Evolutionary conservation across 2,797 vertebrate genomes (phyloP).

Genomic region (Nyctalus aviator): DNA sequence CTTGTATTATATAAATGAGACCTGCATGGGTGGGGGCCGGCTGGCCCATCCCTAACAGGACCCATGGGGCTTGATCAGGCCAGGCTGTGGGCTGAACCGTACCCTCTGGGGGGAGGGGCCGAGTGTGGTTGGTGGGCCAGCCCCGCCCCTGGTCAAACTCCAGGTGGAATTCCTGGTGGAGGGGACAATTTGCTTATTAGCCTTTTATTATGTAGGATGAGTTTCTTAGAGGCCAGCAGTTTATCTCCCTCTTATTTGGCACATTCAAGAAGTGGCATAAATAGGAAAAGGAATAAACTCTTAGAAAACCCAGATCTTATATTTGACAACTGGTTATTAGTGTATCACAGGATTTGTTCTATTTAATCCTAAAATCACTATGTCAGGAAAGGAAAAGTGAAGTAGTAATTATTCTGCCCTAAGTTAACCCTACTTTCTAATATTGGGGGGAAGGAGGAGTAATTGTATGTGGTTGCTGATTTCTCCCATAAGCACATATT

Average conservation of each 20-base stretch:
- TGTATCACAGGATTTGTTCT: background rate
- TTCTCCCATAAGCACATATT: background rate
- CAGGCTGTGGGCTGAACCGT: too few species aligned
- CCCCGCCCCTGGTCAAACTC: too few species aligned
- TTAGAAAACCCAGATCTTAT: background rate
- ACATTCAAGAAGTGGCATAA: background rate
- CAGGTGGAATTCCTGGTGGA: too few species aligned
- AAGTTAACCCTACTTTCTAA: background rate
- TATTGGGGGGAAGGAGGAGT: background rate
- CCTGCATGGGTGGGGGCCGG: too few species aligned
- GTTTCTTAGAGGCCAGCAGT: background rate
- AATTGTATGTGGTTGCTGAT: background rate
- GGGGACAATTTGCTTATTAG: too few species aligned
- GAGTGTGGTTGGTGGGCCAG: too few species aligned
- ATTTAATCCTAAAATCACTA: background rate
- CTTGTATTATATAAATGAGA: background rate
- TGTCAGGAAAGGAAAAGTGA: background rate
- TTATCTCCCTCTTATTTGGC: background rate
- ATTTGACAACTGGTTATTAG: background rate
- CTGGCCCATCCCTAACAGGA: rapidly evolving
- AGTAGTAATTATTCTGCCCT: background rate
- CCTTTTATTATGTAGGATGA: background rate
- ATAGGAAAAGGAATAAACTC: background rate
- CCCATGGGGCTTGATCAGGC: too few species aligned
- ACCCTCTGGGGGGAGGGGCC: too few species aligned